Evolutionary conservation across 37 sponge, comb jelly and placozoan genomes (phyloP).

Genomic region (Theonella swinhoei): DNA sequence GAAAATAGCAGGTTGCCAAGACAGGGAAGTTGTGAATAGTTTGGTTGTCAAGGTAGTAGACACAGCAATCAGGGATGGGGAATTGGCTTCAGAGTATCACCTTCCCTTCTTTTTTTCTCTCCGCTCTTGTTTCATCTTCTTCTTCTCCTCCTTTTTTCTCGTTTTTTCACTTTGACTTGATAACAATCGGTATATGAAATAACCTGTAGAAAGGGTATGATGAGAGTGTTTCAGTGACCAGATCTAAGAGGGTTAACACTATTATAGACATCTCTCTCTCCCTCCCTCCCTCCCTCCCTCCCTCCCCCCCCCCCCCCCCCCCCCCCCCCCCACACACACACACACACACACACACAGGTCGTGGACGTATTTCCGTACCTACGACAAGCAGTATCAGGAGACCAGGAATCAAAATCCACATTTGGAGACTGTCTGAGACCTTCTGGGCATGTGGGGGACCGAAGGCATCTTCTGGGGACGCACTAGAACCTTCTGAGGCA

Average conservation of each 20-base stretch:
- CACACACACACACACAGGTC: too few species aligned
- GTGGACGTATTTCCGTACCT: too few species aligned
- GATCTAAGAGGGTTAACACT: too few species aligned
- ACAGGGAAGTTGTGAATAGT: neutral
- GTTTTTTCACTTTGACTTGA: constrained; percentile 36
- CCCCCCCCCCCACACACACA: too few species aligned
- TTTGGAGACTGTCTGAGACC: constrained; percentile 61
- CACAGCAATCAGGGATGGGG: too few species aligned
- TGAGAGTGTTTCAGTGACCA: too few species aligned
- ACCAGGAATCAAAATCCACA: constrained; percentile 61
- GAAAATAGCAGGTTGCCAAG: too few species aligned
- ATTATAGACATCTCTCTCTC: too few species aligned
- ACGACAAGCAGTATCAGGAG: constrained; percentile 23
- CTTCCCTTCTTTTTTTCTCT: constrained; percentile 54
- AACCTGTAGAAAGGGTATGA: constrained; percentile 39
- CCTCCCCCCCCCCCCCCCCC: too few species aligned
- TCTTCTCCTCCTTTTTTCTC: constrained; percentile 63
- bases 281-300: too few species aligned
- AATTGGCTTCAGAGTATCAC: neutral
- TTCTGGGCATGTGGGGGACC: constrained; percentile 52
- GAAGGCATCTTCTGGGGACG: constrained; percentile 15
- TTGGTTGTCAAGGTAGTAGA: neutral
- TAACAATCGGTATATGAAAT: constrained; percentile 52
- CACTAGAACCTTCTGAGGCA: neutral
- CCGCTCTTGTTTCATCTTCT: constrained; percentile 58